Base-by-base conservation (phyloP, 2,888 invertebrate species). In the Spilarctia lutea region DNA sequence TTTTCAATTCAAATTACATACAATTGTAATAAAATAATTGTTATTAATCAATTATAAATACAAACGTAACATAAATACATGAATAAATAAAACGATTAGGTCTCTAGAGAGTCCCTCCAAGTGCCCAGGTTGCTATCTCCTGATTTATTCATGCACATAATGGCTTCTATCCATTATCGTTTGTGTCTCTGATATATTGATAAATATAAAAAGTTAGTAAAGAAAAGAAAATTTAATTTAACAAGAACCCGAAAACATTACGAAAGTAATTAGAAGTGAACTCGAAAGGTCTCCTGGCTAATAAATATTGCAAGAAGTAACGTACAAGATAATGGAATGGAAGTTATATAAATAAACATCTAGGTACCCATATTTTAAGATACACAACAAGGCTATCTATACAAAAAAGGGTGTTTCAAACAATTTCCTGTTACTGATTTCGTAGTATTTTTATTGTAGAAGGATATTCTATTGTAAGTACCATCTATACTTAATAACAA, bases 241-340 rank as follows among this genome's bases (percentile, higher is more conserved):
- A 75, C 79, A 80, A 75, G 77, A 75, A 65, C 79, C 84, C 83
- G 84, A 87, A 86, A 85, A 85, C 85, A 87, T 88, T 89, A 86
- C 83, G 78, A 85, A 89, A 88, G 90, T 90, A 92, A 92, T 91
- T 91, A 91, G 88, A 87, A 85, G 86, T 82, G 82, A 84, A 86
- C 82, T 79, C 75, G 81, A 79, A 77, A 76, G 83, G 82, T 81
- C 84, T 83, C 78, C 80, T 75, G 76, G 78, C 87, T 90, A 86
- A 91, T 92, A 89, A 92, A 92, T 92, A 89, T 90, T 91, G 86
- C 88, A 91, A 78, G 86, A 85, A 85, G 88, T 85, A 83, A 86
- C 86, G 84, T 77, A 69, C 66, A 68, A 81, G 79, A 79, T 84
- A 87, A 88, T 85, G 82, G 70, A 79, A 60, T 60, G 13, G 13